phyloP scores from a whole-genome alignment of 2,113 vertebrate genomes.

The Macaca mulatta region DNA sequence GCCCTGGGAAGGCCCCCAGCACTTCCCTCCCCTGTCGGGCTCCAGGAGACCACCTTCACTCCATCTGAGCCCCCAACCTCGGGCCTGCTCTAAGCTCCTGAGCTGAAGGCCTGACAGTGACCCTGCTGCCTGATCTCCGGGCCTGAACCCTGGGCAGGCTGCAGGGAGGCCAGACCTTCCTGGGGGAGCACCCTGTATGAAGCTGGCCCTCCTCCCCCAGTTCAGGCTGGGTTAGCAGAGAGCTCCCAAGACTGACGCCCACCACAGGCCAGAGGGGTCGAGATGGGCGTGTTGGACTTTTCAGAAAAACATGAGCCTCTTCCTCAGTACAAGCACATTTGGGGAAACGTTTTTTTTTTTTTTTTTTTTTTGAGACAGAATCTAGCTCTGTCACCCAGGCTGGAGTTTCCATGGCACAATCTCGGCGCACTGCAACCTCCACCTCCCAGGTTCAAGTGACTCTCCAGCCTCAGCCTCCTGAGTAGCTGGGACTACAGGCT shows the following conservation, averaged over 20 bases:
- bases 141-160: background rate
- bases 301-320: slow-evolving; percentile 62
- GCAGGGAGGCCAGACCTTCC: background rate
- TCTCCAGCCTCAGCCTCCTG: no score
- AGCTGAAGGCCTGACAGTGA: background rate
- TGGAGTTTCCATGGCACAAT: no score
- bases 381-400: no score
- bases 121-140: background rate
- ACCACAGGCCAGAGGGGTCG: background rate
- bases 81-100: background rate
- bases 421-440: no score
- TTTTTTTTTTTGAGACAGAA: no score
- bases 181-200: background rate
- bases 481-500: no score
- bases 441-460: no score
- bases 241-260: background rate
- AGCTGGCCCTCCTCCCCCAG: background rate
- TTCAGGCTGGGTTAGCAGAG: background rate
- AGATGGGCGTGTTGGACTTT: background rate
- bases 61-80: background rate
- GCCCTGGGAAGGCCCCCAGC: background rate
- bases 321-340: slow-evolving; percentile 39
- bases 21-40: background rate
- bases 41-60: background rate
- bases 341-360: background rate